Evolutionary conservation across 2,888 invertebrate genomes (phyloP), one percentile per base, ranked within the genome.

Genomic region (Xestia c-nigrum): DNA sequence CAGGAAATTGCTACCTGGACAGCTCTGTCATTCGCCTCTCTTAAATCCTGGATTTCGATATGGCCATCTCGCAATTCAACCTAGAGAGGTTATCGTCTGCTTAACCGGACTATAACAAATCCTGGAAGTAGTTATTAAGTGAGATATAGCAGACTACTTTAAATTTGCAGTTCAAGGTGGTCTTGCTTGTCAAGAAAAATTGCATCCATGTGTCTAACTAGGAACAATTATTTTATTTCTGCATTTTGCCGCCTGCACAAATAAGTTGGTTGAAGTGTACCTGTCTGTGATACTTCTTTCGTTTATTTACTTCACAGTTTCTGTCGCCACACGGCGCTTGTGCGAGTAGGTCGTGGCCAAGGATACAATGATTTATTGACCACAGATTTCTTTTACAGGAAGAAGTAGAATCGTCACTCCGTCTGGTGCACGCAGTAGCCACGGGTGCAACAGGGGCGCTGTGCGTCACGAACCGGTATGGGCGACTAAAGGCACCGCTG

Each of bases 401-500:
- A 90, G 97, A 97, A 91, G 94, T 97, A 89, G 98, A 98, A 90
- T 97, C 97, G 64, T 98, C 98, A 4, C 94, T 98, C 89, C 97
- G 98, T 82, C 97, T 98, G 81, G 98, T 98, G 87, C 98, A 98
- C 94, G 98, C 98, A 85, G 98, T 98, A 85, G 97, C 98, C 57
- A 97, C 97, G 19, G 97, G 97, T 85, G 98, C 98, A 84, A 97
- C 98, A 77, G 98, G 98, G 19, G 97, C 97, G 21, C 94, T 98
- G 77, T 98, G 98, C 93, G 97, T 98, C 83, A 97, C 98, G 10
- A 97, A 98, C 89, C 97, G 97, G 40, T 98, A 97, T 95, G 97
- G 97, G 72, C 97, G 98, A 31, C 96, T 98, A 81, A 97, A 97
- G 80, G 97, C 98, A 55, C 97, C 98, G 50, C 94, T 98, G 85